phyloP scores from a whole-genome alignment of 2,797 vertebrate genomes.

The Borostomias antarcticus region DNA sequence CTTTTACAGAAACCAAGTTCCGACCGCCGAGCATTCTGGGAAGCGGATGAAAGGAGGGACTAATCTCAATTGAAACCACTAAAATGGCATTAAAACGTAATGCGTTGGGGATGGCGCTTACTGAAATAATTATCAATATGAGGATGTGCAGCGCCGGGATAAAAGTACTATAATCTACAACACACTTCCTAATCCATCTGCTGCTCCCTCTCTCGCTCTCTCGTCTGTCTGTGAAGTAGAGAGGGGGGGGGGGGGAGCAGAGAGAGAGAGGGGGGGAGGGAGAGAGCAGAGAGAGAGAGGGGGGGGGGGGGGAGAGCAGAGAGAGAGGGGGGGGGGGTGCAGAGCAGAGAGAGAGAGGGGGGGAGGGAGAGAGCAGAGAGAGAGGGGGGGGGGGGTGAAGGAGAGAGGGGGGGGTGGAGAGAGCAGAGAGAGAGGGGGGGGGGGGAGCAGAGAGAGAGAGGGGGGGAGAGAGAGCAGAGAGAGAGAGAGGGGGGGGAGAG shows the following conservation, averaged over 20 bases:
- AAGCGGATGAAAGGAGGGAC: conserved; percentile 15
- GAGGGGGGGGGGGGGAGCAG: conserved; percentile 35
- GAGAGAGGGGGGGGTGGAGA: no score
- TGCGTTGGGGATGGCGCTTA: conserved; percentile 62
- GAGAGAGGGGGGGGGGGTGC: no score
- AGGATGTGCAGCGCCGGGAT: conserved; percentile 64
- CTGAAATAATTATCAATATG: conserved; percentile 76
- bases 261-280: conserved; percentile 12
- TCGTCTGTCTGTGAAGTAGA: conserved; percentile 53
- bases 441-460: conserved; percentile 24
- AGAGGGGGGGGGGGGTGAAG: conserved; percentile 22
- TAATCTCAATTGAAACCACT: conserved; percentile 46
- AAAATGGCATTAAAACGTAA: conserved; percentile 68
- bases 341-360: conserved; percentile 55
- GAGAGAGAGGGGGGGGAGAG: no score
- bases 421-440: conserved; percentile 5
- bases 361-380: background rate
- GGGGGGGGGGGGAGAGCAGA: no score
- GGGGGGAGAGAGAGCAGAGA: background rate
- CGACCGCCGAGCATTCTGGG: conserved; percentile 39
- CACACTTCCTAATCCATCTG: conserved; percentile 65
- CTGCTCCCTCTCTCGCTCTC: conserved; percentile 58
- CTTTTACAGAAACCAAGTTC: conserved; percentile 45
- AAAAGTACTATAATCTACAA: conserved; percentile 71
- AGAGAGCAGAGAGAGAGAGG: background rate